phyloP scores from a whole-genome alignment of 2,888 invertebrate genomes.

The Cynaeus angustus region DNA sequence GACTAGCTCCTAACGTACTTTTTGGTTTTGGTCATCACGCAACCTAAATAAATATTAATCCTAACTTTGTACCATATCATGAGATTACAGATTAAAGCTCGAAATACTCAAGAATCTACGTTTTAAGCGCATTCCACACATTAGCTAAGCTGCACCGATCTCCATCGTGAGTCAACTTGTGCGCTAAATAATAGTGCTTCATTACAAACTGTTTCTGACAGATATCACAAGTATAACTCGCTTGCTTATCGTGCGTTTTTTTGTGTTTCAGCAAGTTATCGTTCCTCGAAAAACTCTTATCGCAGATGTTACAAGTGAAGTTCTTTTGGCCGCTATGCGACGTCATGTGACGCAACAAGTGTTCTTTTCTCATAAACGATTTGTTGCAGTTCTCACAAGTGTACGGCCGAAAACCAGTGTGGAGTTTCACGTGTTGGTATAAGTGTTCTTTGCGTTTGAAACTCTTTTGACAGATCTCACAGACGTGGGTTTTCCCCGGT shows the following conservation, averaged over 20 bases:
- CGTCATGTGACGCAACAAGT: conserved; percentile 78
- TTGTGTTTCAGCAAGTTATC: conserved; percentile 77
- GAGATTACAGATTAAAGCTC: conserved; percentile 45
- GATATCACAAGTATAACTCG: conserved; percentile 77
- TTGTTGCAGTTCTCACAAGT: conserved; percentile 79
- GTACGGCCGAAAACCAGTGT: conserved; percentile 80
- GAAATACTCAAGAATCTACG: conserved; percentile 26
- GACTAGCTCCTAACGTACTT: conserved; percentile 32
- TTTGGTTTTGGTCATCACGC: conserved; percentile 28
- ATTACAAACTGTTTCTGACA: conserved; percentile 80
- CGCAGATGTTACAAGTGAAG: conserved; percentile 76
- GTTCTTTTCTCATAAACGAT: conserved; percentile 81
- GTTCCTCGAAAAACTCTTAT: conserved; percentile 74
- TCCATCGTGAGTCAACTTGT: conserved; percentile 73
- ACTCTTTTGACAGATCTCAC: conserved; percentile 77
- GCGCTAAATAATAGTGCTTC: conserved; percentile 79
- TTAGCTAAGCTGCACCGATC: conserved; percentile 41
- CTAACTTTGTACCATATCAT: conserved; percentile 44
- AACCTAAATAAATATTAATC: conserved; percentile 34
- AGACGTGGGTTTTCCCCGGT: conserved; percentile 64
- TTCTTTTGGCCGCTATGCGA: conserved; percentile 81
- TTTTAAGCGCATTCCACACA: conserved; percentile 46
- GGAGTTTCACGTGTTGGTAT: conserved; percentile 80
- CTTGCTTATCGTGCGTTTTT: conserved; percentile 75
- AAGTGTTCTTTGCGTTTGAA: conserved; percentile 82